Percentiles rank a stretch among this genome's conserved stretches.
phyloP scores from a whole-genome alignment of 2,113 vertebrate genomes.

The Brachypteracias leptosomus region DNA sequence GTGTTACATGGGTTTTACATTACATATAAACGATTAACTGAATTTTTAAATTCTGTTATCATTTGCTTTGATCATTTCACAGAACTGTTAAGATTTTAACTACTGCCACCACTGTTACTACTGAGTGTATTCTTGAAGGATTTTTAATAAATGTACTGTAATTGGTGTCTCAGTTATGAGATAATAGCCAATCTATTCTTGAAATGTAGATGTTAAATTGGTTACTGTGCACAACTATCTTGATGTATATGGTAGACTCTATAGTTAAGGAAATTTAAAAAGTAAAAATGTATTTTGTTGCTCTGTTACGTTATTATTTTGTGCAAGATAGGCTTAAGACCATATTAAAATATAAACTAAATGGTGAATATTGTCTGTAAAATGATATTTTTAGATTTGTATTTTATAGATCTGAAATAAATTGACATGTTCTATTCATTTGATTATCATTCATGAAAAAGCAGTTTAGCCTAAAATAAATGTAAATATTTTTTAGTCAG shows the following conservation, averaged over 20 bases:
- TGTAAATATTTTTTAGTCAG: background rate
- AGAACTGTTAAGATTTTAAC: conserved; percentile 3
- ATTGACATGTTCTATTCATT: background rate
- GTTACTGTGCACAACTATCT: background rate
- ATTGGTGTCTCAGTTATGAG: conserved; percentile 42
- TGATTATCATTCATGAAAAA: background rate
- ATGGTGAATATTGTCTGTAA: background rate
- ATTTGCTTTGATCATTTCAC: conserved; percentile 29
- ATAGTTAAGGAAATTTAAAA: background rate
- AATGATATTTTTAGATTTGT: conserved; percentile 24
- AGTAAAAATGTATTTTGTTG: background rate
- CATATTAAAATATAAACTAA: background rate
- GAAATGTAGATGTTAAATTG: background rate
- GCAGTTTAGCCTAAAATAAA: background rate
- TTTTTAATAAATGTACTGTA: conserved; percentile 57
- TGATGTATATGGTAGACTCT: background rate
- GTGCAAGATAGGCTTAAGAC: background rate
- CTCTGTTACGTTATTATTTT: background rate
- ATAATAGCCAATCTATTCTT: background rate
- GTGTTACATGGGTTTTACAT: conserved; percentile 23
- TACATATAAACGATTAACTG: background rate
- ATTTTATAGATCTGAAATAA: conserved; percentile 51
- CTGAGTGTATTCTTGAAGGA: conserved; percentile 31
- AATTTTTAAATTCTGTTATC: conserved; percentile 8
- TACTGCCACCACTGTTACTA: conserved; percentile 11